Conservation (phyloP, 2,113 vertebrate genomes). For the Mesitornis unicolor region DNA sequence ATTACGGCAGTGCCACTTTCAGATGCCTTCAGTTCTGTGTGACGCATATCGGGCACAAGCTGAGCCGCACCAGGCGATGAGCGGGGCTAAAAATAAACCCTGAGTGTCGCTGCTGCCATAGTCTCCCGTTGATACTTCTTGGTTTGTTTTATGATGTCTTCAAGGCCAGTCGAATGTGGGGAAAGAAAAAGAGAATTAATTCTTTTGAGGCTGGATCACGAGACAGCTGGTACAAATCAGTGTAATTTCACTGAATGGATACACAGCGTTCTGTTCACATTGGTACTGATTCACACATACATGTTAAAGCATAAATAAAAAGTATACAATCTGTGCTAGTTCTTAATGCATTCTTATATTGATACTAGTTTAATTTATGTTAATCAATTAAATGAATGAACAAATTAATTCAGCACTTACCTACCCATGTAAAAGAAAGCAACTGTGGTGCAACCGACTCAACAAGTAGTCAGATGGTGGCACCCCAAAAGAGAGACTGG, state of each 20-base stretch:
- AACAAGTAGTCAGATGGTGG: accelerated
- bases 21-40: background rate
- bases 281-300: background rate
- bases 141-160: background rate
- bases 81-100: constrained; percentile 1
- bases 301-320: background rate
- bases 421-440: background rate
- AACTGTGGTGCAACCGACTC: background rate
- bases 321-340: background rate
- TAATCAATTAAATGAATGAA: background rate
- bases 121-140: background rate
- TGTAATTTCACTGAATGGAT: background rate
- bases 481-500: accelerated
- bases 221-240: background rate
- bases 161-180: background rate
- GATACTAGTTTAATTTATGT: constrained; percentile 5
- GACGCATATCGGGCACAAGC: background rate
- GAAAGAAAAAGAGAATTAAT: too few species aligned
- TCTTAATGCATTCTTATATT: background rate
- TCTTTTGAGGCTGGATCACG: background rate
- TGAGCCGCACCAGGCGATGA: background rate
- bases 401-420: background rate
- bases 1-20: background rate
- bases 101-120: background rate
- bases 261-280: background rate